phyloP scores from a whole-genome alignment of 2,113 vertebrate species.

The Actenoides lindsayi region DNA sequence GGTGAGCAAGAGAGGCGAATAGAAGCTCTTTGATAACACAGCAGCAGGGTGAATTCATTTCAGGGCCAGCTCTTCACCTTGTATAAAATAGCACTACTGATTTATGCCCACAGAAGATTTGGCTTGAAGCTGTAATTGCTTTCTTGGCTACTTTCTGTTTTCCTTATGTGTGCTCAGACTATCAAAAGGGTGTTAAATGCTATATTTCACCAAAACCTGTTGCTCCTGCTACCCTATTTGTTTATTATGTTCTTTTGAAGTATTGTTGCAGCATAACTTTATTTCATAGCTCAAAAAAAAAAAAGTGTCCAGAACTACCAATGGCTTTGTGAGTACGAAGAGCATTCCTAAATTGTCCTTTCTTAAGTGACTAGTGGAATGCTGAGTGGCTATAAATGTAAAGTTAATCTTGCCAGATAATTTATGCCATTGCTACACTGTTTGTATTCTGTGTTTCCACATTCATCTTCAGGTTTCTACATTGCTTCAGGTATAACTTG shows the following conservation, averaged over 20 bases:
- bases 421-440: background rate
- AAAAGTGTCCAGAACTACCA: background rate
- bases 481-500: background rate
- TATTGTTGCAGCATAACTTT: background rate
- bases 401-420: background rate
- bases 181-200: background rate
- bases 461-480: background rate
- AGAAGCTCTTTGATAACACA: conserved; percentile 45
- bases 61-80: conserved; percentile 5
- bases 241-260: background rate
- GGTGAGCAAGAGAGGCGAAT: conserved; percentile 1
- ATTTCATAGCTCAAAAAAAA: conserved; percentile 5
- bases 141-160: conserved; percentile 33
- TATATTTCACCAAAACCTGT: background rate
- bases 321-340: background rate
- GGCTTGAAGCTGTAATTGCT: conserved; percentile 27
- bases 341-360: background rate
- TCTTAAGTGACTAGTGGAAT: background rate
- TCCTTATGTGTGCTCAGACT: background rate
- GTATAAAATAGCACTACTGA: background rate
- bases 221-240: background rate
- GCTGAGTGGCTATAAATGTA: background rate
- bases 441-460: background rate
- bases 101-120: conserved; percentile 21
- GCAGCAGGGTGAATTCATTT: conserved; percentile 20